Evolutionary conservation across 2,797 vertebrate genomes (phyloP), one percentile per base, ranked within the genome.

Genomic region (Trachurus trachurus): DNA sequence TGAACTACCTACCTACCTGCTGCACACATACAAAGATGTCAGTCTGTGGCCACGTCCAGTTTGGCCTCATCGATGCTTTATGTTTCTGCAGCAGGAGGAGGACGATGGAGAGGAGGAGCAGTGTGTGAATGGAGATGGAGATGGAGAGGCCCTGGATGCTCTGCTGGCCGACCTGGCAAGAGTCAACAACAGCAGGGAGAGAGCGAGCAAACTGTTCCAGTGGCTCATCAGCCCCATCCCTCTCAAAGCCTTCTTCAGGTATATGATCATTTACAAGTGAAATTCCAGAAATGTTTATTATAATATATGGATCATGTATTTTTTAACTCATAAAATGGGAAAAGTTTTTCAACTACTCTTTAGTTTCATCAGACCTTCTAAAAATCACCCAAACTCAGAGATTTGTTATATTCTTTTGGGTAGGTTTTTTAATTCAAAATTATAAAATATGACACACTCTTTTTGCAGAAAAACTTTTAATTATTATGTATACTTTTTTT

Each of bases 161-260:
- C 31, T 98, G 31, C 90, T 99, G 56, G 69, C 74, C 0, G 88
- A 94, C 52, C 91, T 99, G 84, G 83, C 81, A 2, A 91, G 76
- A 69, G 87, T 98, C 78, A 95, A 93, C 80, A 98, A 96, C 95
- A 99, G 98, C 94, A 94, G 95, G 79, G 93, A 95, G 47, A 92
- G 97, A 84, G 97, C 97, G 0, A 94, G 86, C 56, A 91, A 85
- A 57, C 94, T 99, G 60, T 98, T 99, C 76, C 94, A 96, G 68
- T 99, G 98, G 98, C 88, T 98, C 53, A 87, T 99, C 68, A 86
- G 91, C 16, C 98, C 98, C 0, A 44, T 97, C 82, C 88, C 95
- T 0, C 89, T 89, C 0, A 95, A 89, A 29, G 71, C 88, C 65
- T 98, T 99, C 88, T 95, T 96, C 90, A 95, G 88, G 96, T 96